phyloP scores from a whole-genome alignment of 2,888 invertebrate genomes.

The Harpalus rubripes region DNA sequence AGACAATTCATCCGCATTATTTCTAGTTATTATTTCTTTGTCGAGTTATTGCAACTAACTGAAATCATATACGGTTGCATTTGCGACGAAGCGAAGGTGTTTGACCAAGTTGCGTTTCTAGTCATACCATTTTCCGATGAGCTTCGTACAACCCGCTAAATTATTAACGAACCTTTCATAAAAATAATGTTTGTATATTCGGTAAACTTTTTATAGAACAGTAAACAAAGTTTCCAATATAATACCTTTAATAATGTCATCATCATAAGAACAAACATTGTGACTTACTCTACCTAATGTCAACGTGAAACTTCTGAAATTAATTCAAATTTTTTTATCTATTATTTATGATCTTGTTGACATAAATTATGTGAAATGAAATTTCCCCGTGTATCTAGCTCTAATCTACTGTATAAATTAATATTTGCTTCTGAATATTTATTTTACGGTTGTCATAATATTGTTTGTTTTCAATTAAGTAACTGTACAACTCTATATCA shows the following conservation, averaged over 20 bases:
- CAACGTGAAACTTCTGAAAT: background rate
- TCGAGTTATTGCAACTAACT: no score
- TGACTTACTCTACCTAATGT: background rate
- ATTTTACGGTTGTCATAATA: background rate
- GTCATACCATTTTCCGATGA: no score
- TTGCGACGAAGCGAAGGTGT: no score
- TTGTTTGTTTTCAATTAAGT: no score
- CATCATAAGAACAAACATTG: background rate
- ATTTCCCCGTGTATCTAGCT: conserved; percentile 9
- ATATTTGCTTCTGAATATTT: conserved; percentile 43
- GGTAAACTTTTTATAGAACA: background rate
- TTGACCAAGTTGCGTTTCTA: no score
- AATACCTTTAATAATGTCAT: background rate
- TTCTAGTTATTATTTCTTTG: no score
- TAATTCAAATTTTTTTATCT: background rate
- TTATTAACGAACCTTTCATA: no score
- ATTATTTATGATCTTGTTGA: background rate
- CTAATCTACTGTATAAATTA: conserved; percentile 39
- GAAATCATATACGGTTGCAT: no score
- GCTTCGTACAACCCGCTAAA: no score
- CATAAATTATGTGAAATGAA: conserved; percentile 27
- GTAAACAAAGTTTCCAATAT: background rate
- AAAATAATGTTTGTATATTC: no score
- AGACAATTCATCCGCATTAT: no score
- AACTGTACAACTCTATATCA: no score